phyloP scores from a whole-genome alignment of 2,113 vertebrate species.

The Hyperopisus bebe region DNA sequence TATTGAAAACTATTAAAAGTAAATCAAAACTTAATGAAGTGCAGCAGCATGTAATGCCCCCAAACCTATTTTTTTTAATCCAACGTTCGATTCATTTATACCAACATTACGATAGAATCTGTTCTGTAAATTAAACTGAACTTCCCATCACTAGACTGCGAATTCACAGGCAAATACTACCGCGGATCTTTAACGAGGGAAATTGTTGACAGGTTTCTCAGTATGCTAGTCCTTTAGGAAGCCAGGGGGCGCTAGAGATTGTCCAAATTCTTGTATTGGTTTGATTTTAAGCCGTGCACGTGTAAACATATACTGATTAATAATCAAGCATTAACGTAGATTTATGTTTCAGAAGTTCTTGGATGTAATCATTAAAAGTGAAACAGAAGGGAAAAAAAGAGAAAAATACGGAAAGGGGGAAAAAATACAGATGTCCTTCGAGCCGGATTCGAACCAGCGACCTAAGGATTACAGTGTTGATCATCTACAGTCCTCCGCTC shows the following conservation, averaged over 20 bases:
- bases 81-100: not conserved
- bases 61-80: not conserved
- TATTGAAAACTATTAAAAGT: too few species aligned
- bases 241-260: not conserved
- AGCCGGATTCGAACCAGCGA: slow-evolving; percentile 35
- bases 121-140: not conserved
- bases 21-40: too few species aligned
- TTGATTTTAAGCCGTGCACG: not conserved
- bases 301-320: not conserved
- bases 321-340: not conserved
- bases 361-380: not conserved
- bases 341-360: not conserved
- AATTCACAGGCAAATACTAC: not conserved
- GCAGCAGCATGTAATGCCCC: not conserved
- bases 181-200: not conserved
- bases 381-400: slow-evolving; percentile 42
- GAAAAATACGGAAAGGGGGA: slow-evolving; percentile 22
- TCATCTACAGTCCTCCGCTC: slow-evolving; percentile 76
- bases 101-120: not conserved
- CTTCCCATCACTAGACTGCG: not conserved
- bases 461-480: slow-evolving; percentile 2
- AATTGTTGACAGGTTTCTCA: not conserved
- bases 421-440: slow-evolving; percentile 19
- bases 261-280: not conserved
- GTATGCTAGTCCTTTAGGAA: not conserved